Evolutionary conservation across 2,888 invertebrate genomes (phyloP).

Genomic region (Xylota segnis): DNA sequence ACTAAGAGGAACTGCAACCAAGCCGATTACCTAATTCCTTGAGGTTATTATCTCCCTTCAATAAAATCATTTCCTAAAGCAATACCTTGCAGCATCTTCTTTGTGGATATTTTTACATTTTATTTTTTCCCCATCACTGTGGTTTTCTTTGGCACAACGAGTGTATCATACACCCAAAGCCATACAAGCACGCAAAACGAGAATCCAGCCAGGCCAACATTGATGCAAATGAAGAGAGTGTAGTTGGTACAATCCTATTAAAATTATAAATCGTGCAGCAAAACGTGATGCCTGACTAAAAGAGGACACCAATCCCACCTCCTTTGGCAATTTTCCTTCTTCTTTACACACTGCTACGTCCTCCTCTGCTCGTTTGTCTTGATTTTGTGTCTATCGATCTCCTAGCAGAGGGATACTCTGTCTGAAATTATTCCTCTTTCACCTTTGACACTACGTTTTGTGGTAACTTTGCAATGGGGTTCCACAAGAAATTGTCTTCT

Average conservation of each 20-base stretch:
- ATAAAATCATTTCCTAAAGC: background rate
- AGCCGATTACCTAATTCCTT: background rate
- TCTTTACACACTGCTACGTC: constrained; percentile 1
- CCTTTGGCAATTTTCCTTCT: constrained; percentile 21
- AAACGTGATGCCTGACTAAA: constrained; percentile 20
- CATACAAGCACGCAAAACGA: background rate
- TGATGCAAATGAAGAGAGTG: constrained; percentile 29
- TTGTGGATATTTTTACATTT: background rate
- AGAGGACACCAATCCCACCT: constrained; percentile 2
- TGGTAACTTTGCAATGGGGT: background rate
- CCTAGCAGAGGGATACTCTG: background rate
- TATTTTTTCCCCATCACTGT: background rate
- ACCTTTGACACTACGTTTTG: constrained; percentile 27
- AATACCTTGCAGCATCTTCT: background rate
- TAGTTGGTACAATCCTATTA: constrained; percentile 47
- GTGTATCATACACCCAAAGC: background rate
- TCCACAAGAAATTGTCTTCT: constrained; percentile 14
- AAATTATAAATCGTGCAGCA: constrained; percentile 45
- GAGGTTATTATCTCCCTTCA: background rate
- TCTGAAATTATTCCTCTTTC: constrained; percentile 19
- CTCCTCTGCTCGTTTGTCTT: background rate
- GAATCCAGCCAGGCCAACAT: background rate
- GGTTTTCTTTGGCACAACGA: constrained; percentile 3
- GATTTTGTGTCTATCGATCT: constrained; percentile 11
- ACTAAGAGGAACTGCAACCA: background rate